These are phyloP conservation scores for Lampris megalopsis DNA, from an alignment of 2,113 vertebrate species.

Conservation along the genomic window DNA sequence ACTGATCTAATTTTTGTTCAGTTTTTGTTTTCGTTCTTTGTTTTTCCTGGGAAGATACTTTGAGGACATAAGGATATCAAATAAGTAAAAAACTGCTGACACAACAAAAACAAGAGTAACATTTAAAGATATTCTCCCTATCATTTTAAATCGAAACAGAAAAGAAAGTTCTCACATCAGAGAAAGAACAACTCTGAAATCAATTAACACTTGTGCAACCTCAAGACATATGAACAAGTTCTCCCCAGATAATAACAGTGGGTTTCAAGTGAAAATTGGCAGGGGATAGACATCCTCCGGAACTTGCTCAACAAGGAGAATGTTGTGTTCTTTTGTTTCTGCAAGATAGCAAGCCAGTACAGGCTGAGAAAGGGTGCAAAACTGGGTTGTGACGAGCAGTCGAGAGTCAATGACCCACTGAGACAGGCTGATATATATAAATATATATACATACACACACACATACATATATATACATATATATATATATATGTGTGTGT, in stretches of 20 bases:
- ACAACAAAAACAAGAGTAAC: background rate
- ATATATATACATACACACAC: too few relatives aligned
- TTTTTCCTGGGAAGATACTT: too few relatives aligned
- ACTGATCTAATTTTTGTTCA: too few relatives aligned
- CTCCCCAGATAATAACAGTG: conserved; percentile 1
- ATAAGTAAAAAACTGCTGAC: background rate
- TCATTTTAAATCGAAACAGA: conserved; percentile 7
- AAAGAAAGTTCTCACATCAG: background rate
- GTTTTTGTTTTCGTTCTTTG: too few relatives aligned
- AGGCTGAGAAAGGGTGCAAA: background rate
- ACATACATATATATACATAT: too few relatives aligned
- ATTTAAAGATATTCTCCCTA: background rate
- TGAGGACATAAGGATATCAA: background rate
- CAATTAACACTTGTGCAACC: conserved; percentile 25
- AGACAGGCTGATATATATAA: background rate
- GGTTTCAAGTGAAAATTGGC: conserved; percentile 22
- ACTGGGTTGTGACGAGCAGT: background rate
- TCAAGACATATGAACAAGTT: background rate
- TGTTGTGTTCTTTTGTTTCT: conserved; percentile 24
- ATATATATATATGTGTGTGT: too few relatives aligned
- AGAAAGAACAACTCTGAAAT: conserved; percentile 25
- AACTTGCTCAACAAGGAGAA: conserved; percentile 36
- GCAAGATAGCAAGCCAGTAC: background rate
- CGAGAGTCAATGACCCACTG: background rate
- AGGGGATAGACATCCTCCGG: background rate